Conservation (phyloP, 2,888 invertebrate genomes). For the Vanessa cardui region DNA sequence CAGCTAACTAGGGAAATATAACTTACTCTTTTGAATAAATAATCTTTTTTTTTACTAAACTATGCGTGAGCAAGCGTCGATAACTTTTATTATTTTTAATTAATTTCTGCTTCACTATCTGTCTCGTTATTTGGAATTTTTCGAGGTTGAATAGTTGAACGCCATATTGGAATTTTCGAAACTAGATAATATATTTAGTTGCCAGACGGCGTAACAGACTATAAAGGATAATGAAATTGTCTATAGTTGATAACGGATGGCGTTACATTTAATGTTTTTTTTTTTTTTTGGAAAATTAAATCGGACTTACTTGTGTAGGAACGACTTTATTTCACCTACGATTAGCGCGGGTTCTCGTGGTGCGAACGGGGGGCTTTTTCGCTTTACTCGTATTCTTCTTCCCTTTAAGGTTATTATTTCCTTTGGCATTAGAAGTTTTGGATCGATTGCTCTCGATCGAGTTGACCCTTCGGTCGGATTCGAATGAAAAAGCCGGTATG, state of each 20-base stretch:
- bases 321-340: conserved; percentile 61
- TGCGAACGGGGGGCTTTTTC: conserved; percentile 56
- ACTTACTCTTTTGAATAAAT: conserved; percentile 60
- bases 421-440: conserved; percentile 49
- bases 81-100: conserved; percentile 36
- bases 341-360: conserved; percentile 56
- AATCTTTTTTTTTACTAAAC: conserved; percentile 48
- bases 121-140: conserved; percentile 60
- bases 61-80: conserved; percentile 59
- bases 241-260: conserved; percentile 45
- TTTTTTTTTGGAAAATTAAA: background rate
- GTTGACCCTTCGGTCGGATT: conserved; percentile 62
- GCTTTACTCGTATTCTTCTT: conserved; percentile 49
- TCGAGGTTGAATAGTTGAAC: conserved; percentile 28
- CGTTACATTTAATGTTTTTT: conserved; percentile 34
- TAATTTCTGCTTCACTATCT: conserved; percentile 58
- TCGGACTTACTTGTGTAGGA: conserved; percentile 24
- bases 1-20: conserved; percentile 50
- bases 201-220: conserved; percentile 52
- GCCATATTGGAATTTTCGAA: conserved; percentile 31
- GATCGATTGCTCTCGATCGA: conserved; percentile 63
- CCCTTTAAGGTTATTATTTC: conserved; percentile 46
- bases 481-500: conserved; percentile 64
- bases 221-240: conserved; percentile 42
- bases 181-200: conserved; percentile 14